Evolutionary conservation across 1,140 invertebrate genomes (phyloP).

Genomic region (Kradibia gibbosae): DNA sequence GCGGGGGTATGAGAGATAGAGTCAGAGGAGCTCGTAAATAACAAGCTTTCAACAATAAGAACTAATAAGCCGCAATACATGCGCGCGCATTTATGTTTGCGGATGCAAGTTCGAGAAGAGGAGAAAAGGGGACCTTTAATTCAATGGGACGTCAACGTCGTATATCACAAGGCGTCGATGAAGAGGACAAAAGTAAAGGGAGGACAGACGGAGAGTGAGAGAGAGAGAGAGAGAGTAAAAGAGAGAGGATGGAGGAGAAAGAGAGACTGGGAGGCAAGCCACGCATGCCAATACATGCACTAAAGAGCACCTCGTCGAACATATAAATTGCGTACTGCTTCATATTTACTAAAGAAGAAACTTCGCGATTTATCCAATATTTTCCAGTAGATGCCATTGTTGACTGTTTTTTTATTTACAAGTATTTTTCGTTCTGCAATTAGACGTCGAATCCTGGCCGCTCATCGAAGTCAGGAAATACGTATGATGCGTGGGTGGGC

Average conservation of each 20-base stretch:
- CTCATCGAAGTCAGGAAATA: background rate
- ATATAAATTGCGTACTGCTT: constrained; percentile 39
- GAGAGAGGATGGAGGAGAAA: too few species aligned
- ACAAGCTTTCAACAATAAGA: constrained; percentile 50
- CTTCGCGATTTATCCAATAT: background rate
- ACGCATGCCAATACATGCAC: background rate
- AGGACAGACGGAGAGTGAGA: too few species aligned
- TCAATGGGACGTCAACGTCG: constrained; percentile 48
- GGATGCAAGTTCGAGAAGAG: constrained; percentile 26
- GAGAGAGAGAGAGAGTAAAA: background rate
- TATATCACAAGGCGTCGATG: constrained; percentile 49
- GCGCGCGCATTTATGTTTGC: constrained; percentile 2
- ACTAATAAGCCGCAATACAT: constrained; percentile 46
- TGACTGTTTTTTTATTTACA: background rate
- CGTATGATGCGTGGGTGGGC: background rate
- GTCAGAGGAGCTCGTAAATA: constrained; percentile 40
- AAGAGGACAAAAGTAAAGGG: constrained; percentile 9
- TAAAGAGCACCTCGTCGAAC: constrained; percentile 42
- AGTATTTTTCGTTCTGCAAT: background rate
- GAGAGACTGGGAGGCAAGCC: constrained; percentile 37
- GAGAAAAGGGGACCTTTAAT: constrained; percentile 29
- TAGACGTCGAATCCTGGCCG: background rate
- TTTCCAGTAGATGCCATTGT: background rate
- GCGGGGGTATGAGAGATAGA: background rate
- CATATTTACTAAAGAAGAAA: background rate